Base-by-base conservation (phyloP, 2,888 invertebrate species). In the Lydus trimaculatus region DNA sequence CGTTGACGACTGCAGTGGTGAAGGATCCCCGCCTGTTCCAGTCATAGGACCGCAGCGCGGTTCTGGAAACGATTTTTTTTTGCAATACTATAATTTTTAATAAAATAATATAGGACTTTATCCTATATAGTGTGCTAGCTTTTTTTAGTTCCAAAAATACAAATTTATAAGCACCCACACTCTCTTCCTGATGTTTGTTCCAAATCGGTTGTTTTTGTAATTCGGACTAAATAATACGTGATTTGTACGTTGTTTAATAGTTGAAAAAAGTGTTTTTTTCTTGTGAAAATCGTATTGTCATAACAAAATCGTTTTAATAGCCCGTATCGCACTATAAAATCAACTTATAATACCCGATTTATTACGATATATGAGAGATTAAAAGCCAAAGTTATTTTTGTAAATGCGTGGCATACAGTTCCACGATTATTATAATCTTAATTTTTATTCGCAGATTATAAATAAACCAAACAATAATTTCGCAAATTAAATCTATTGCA, bases 11-110 rank as follows among this genome's bases (percentile, higher is more conserved):
- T 86, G 85, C 83, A 84, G 81, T 66, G 82, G 81, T 67, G 81
- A 75, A 69, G 82, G 80, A 72, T 85, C 83, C 68, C 82, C 83
- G 58, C 81, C 83, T 70, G 85, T 85, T 78, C 88, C 88, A 79
- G 91, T 87, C 83, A 91, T 89, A 80, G 92, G 91, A 81, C 92
- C 92, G 86, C 92, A 92, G 88, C 91, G 85, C 75, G 86, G 88
- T 86, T 92, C 92, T 92, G 89, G 43, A 78, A 78, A 71, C 66
- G 72, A 31, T 69, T 43, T 43, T n/a, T 36, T 1, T 13, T 15
- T 13, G 13, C 4, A 36, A n/a, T n/a, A n/a, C n/a, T n/a, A n/a
- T n/a, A n/a, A n/a, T n/a, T n/a, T n/a, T n/a, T n/a, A n/a, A n/a
- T n/a, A n/a, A n/a, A n/a, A n/a, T n/a, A n/a, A n/a, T n/a, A n/a